Evolutionary conservation across 2,113 vertebrate genomes (phyloP), one percentile per base, ranked within the genome.

Genomic region (Ovibos moschatus): DNA sequence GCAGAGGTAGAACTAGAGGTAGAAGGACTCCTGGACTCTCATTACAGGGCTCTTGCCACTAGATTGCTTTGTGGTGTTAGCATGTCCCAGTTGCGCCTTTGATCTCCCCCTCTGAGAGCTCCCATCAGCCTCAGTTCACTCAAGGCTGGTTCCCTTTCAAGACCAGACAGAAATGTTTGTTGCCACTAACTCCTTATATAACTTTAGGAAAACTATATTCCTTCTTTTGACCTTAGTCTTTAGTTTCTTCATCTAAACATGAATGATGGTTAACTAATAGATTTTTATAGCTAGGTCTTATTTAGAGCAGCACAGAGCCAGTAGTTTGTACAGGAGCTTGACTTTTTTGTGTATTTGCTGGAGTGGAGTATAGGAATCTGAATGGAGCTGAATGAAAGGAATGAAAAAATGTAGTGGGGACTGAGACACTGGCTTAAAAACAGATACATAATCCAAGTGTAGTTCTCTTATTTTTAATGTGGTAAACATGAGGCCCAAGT

Each of bases 41-140:
- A 71, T 60, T 84, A n/a, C 23, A 81, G 40, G 74, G 33, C 4
- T 94, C 19, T 94, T 91, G 91, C 43, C 4, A 91, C n/a, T 28
- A 92, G 53, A 15, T 87, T 95, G 21, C 33, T 92, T 96, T 87
- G 25, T 97, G 91, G 36, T 15, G 8, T 78, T 97, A 51, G n/a
- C 33, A 76, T 45, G 10, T 92, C 25, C 64, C 74, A 62, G 21
- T 85, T 92, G n/a, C 21, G 4, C 21, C 28, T 85, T 92, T 85
- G 36, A 85, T 95, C 19, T 58, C 27, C 12, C 55, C 27, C 13
- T 51, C 0, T 50, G 51, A 87, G 19, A 76, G 7, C 27, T 79
- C 57, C 16, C 79, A 57, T 84, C 27, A 64, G 51, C 27, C 27
- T 85, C 21, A n/a, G 15, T 78, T 67, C 40, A 50, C 57, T 67